Base-by-base conservation (phyloP, 2,797 vertebrate species). In the Diglossa cyanea region DNA sequence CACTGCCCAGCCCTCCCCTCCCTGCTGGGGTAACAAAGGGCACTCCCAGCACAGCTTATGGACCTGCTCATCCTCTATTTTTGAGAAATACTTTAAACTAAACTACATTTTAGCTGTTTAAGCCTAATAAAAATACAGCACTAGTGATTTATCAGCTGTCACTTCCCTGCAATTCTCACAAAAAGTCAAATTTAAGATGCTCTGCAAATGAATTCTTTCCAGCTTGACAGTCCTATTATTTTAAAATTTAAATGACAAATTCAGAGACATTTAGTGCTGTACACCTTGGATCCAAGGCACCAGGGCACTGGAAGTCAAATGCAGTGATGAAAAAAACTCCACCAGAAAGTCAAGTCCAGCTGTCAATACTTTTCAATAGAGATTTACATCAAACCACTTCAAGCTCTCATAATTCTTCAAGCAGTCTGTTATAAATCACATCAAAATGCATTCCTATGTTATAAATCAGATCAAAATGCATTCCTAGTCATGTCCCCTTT, bases 341-440 rank as follows among this genome's bases (percentile, higher is more conserved):
- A 76, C 37, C 11, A 53, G 55, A 88, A 90, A 90, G 76, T 62
- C 8, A 10, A 74, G 55, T 30, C 85, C 75, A 81, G 67, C 76
- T 95, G 88, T 63, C 90, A 73, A 94, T 96, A 93, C 26, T 68
- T 95, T 92, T 86, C 90, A 90, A 68, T 45, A 54, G 18, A 83
- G n/a, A 93, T 90, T 93, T 93, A 77, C 77, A 94, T 95, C 79
- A 93, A 94, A 37, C 47, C 75, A 50, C 78, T 93, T 93, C 62
- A 90, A 87, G 78, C 53, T 87, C 74, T 82, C 58, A 71, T 81
- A 95, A 87, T 81, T 94, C 82, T 65, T 94, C 94, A 73, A 91
- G 58, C 62, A 55, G 15, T 77, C 42, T 45, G 61, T 10, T 60
- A 85, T 67, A 93, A 94, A 93, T 93, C 78, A 94, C 50, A 86